These are phyloP conservation scores for Colius striatus DNA, from an alignment of 2,113 vertebrate genomes.

Conservation along the genomic window DNA sequence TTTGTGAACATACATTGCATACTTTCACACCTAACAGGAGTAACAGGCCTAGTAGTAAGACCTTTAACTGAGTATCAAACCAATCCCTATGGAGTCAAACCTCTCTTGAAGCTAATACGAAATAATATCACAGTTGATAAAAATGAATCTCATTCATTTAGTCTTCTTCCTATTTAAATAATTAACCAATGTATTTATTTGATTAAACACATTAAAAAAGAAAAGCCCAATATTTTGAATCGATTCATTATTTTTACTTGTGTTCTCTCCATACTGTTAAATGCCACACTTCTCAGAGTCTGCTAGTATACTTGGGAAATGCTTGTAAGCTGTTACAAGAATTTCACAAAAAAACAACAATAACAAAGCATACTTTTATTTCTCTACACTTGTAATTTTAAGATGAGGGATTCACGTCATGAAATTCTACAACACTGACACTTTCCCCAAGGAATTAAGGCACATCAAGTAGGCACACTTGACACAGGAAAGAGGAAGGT, in stretches of 20 bases:
- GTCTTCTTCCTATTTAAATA: neutral
- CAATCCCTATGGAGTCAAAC: neutral
- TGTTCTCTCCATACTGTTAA: neutral
- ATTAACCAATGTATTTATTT: neutral
- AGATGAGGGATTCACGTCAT: neutral
- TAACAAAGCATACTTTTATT: neutral
- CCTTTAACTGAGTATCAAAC: neutral
- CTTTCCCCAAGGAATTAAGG: neutral
- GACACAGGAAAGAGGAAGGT: neutral
- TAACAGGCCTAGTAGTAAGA: neutral
- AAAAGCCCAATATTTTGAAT: neutral
- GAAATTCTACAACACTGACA: rapidly evolving
- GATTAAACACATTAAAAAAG: too few species aligned
- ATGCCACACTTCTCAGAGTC: neutral
- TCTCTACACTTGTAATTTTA: neutral
- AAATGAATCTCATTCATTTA: neutral
- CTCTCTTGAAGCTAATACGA: neutral
- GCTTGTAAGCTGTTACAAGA: neutral
- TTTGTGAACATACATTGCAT: neutral
- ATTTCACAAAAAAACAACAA: neutral
- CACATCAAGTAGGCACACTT: neutral
- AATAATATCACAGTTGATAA: neutral
- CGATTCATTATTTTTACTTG: neutral
- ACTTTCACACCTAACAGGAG: neutral
- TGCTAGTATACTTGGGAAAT: neutral